phyloP scores from a whole-genome alignment of 2,113 vertebrate species.

The Eretmochelys imbricata region DNA sequence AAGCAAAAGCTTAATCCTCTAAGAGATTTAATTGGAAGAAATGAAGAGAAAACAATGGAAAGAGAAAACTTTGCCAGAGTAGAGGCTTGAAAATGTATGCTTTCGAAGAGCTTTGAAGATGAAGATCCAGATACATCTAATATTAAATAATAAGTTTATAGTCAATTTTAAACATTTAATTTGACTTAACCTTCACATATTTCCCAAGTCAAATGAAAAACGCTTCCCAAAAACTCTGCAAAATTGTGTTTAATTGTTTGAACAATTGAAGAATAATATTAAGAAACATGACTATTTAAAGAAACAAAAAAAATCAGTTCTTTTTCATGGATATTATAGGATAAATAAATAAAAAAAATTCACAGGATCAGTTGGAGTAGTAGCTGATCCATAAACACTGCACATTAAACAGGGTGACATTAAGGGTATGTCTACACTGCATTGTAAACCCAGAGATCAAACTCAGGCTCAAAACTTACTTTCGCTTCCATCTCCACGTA shows the following conservation, averaged over 20 bases:
- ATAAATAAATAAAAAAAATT: background rate
- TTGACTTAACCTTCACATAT: background rate
- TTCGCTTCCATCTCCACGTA: background rate
- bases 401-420: background rate
- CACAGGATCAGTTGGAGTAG: background rate
- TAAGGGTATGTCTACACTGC: background rate
- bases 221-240: background rate
- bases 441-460: background rate
- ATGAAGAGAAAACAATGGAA: fast-evolving
- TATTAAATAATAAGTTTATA: background rate
- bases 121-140: background rate
- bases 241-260: background rate
- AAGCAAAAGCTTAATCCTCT: background rate
- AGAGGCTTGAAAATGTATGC: fast-evolving
- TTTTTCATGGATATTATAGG: background rate
- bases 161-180: background rate
- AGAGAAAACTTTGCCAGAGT: background rate
- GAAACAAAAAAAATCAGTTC: background rate
- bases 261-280: background rate
- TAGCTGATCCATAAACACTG: background rate
- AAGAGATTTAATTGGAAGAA: background rate
- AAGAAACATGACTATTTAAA: background rate
- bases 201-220: background rate
- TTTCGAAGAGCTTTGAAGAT: background rate
- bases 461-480: background rate